phyloP scores from a whole-genome alignment of 1,140 invertebrate genomes.

The Phymorhynchus buccinoides region DNA sequence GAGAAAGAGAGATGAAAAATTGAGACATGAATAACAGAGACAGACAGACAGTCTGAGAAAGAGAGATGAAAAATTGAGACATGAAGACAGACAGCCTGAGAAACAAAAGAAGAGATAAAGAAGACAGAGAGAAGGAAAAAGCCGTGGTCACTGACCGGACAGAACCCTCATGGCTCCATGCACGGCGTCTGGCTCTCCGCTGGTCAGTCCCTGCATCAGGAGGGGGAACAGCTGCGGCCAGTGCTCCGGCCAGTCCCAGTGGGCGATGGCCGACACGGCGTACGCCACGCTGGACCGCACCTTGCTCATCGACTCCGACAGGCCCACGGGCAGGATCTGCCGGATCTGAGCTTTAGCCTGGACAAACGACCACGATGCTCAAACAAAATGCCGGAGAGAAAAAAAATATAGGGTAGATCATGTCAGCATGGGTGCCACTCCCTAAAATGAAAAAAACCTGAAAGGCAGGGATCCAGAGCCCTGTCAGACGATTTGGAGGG shows the following conservation, averaged over 20 bases:
- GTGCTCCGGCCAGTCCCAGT: constrained; percentile 86
- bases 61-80: too few species aligned
- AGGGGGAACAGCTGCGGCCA: constrained; percentile 85
- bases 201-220: constrained; percentile 78
- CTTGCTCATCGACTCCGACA: constrained; percentile 83
- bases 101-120: too few species aligned
- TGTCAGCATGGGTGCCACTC: too few species aligned
- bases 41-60: too few species aligned
- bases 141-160: constrained; percentile 69
- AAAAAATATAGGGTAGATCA: neutral
- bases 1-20: too few species aligned
- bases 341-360: constrained; percentile 81
- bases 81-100: too few species aligned
- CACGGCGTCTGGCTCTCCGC: constrained; percentile 77
- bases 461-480: too few species aligned
- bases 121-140: too few species aligned
- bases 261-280: constrained; percentile 83
- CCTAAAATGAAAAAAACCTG: too few species aligned
- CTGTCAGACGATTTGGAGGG: too few species aligned
- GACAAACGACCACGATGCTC: constrained; percentile 25
- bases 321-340: constrained; percentile 80
- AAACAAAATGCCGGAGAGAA: neutral
- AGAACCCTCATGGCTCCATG: constrained; percentile 86
- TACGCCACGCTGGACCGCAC: constrained; percentile 82
- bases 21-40: too few species aligned